A percentile compares a stretch with the other conserved stretches of the same genome.
phyloP scores from a whole-genome alignment of 2,797 vertebrate genomes.

The Spondyliosoma cantharus region DNA sequence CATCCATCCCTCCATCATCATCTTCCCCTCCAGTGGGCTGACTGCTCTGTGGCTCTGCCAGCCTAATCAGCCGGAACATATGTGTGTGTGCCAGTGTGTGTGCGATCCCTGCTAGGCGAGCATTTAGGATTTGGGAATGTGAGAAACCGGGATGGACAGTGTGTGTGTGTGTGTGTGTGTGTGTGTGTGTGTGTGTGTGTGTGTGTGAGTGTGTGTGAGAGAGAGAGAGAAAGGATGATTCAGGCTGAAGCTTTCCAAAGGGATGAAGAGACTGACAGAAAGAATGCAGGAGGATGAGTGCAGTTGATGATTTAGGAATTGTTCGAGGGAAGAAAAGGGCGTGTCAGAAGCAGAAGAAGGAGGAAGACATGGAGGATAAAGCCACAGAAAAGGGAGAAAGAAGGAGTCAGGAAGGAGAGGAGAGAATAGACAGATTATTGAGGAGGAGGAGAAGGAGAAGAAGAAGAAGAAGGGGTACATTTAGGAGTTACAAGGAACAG shows the following conservation, averaged over 20 bases:
- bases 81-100: slow-evolving; percentile 57
- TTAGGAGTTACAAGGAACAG: neutral
- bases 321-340: slow-evolving; percentile 10
- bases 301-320: slow-evolving; percentile 49
- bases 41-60: slow-evolving; percentile 58
- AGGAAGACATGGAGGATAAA: neutral
- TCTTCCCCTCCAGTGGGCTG: slow-evolving; percentile 47
- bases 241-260: slow-evolving; percentile 21
- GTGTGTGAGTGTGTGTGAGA: neutral
- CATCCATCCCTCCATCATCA: slow-evolving; percentile 46
- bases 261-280: slow-evolving; percentile 44
- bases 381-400: neutral
- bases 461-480: neutral
- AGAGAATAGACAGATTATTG: neutral
- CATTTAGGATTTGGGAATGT: slow-evolving; percentile 44
- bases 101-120: slow-evolving; percentile 45
- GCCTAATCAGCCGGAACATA: slow-evolving; percentile 73
- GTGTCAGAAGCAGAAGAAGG: slow-evolving; percentile 15
- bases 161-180: slow-evolving; percentile 12
- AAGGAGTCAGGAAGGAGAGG: no score
- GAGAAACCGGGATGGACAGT: slow-evolving; percentile 40
- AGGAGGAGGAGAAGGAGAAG: no score
- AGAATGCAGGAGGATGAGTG: slow-evolving; percentile 15
- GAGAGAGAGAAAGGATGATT: slow-evolving; percentile 32
- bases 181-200: slow-evolving; percentile 13